Conservation (phyloP, 2,888 invertebrate species). For the Brachyptera putata region DNA sequence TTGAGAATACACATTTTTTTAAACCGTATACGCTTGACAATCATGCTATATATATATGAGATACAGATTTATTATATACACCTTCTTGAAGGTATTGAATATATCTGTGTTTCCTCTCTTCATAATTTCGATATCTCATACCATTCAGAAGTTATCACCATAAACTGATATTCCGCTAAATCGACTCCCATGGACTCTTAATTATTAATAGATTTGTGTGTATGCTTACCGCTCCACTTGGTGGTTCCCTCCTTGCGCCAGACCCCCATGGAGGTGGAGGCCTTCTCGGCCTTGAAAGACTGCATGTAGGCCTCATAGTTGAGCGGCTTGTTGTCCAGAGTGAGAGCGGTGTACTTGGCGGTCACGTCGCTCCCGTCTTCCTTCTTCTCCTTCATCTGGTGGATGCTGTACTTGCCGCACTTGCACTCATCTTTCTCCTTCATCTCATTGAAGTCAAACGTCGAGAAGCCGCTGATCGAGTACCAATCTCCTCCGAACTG, state of each 20-base stretch:
- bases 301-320: conserved; percentile 21
- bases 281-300: conserved; percentile 23
- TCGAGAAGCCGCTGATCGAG: conserved; percentile 10
- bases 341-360: conserved; percentile 14
- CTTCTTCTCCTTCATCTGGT: background rate
- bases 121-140: no score
- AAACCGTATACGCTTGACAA: no score
- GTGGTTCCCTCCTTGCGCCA: conserved; percentile 23
- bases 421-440: background rate
- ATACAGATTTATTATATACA: no score
- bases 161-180: no score
- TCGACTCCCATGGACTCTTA: no score
- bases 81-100: no score
- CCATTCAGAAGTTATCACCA: no score
- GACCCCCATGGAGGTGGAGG: conserved; percentile 22
- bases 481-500: conserved; percentile 27
- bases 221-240: conserved; percentile 24
- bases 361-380: conserved; percentile 2
- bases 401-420: conserved; percentile 24
- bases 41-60: no score
- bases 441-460: background rate
- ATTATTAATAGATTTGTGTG: no score
- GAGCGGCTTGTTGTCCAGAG: conserved; percentile 13
- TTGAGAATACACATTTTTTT: no score
- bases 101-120: no score